Percentiles rank a stretch among this genome's conserved stretches.
These are phyloP conservation scores for Margaritifera margaritifera DNA, from an alignment of 2,888 invertebrate species.

Conservation along the genomic window DNA sequence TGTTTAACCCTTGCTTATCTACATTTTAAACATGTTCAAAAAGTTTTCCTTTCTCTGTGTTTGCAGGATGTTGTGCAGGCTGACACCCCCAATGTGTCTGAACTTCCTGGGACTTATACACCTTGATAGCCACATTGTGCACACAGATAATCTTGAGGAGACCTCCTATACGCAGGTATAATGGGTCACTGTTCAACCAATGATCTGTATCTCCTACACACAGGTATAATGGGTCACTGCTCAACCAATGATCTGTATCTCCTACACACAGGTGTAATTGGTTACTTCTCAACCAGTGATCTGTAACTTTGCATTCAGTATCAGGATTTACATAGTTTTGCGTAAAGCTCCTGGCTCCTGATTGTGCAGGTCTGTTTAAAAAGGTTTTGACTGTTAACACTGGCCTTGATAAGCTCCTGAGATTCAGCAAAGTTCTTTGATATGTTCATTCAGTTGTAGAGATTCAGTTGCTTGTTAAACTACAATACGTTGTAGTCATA, in stretches of 20 bases:
- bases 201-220: slow-evolving; percentile 97
- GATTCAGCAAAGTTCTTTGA: no score
- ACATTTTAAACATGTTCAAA: background rate
- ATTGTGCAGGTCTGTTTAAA: no score
- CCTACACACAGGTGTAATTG: slow-evolving; percentile 87
- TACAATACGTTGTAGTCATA: no score
- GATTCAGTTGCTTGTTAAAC: no score
- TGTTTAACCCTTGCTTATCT: background rate
- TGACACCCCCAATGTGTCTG: slow-evolving; percentile 98
- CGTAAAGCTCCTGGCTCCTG: no score
- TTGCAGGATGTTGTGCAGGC: slow-evolving; percentile 85
- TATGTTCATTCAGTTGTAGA: no score
- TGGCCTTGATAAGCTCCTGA: no score
- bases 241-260: slow-evolving; percentile 81
- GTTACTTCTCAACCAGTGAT: no score
- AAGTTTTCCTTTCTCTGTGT: slow-evolving; percentile 1
- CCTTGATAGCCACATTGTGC: slow-evolving; percentile 89
- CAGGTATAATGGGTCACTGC: slow-evolving; percentile 77
- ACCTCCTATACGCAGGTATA: slow-evolving; percentile 91
- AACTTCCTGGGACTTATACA: slow-evolving; percentile 98
- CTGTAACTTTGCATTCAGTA: background rate
- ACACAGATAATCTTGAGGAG: slow-evolving; percentile 74
- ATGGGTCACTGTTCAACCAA: background rate
- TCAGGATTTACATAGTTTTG: background rate
- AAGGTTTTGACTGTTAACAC: no score